phyloP scores from a whole-genome alignment of 2,888 invertebrate genomes.

The Pterostichus niger region DNA sequence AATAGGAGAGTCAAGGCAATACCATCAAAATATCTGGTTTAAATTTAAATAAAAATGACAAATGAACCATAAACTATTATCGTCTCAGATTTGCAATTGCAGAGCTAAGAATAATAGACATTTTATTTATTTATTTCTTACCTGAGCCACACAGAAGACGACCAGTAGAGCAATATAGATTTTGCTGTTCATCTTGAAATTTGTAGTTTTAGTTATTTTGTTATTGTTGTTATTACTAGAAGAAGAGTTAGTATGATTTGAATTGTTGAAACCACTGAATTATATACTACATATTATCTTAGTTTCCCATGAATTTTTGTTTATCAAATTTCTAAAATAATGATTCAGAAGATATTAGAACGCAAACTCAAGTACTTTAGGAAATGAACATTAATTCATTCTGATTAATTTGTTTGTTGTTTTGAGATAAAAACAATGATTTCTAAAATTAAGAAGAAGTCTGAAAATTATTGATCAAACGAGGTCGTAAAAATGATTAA shows the following conservation, averaged over 20 bases:
- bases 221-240: not conserved
- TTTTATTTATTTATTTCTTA: not conserved
- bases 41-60: too few relatives aligned
- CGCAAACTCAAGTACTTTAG: too few relatives aligned
- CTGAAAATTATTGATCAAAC: too few relatives aligned
- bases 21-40: too few relatives aligned
- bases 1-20: too few relatives aligned
- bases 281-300: constrained; percentile 38
- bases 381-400: not conserved
- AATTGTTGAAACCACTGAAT: not conserved
- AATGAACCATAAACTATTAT: too few relatives aligned
- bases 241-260: constrained; percentile 11
- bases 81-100: too few relatives aligned
- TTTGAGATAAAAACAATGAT: not conserved
- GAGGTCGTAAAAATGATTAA: too few relatives aligned
- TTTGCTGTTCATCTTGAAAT: not conserved
- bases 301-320: not conserved
- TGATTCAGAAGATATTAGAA: not conserved
- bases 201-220: not conserved
- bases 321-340: constrained; percentile 10
- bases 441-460: too few relatives aligned
- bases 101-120: too few relatives aligned
- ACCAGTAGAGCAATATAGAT: not conserved
- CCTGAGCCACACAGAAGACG: not conserved
- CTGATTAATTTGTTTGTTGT: not conserved